Base-by-base conservation (phyloP, 2,113 vertebrate species). In the Oreochromis tanganicae region DNA sequence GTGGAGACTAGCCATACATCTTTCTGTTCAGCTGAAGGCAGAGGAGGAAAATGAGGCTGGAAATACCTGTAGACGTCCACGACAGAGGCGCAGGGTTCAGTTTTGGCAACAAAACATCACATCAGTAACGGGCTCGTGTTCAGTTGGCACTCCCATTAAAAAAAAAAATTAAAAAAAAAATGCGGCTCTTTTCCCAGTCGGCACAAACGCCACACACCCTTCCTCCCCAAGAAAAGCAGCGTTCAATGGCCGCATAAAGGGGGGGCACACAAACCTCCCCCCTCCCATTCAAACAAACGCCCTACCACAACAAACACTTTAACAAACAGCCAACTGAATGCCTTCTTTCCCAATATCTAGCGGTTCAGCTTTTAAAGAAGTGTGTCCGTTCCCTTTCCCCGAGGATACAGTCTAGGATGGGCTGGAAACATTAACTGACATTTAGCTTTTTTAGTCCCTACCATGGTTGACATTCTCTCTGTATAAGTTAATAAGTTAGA, bases 231-330 rank as follows among this genome's bases (percentile, higher is more conserved):
- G 59, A 87, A 93, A 68, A 34, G 85, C 84, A 24, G 46, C 11
- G 88, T 91, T 93, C 91, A 90, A 94, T 94, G 92, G 91, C 92
- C 91, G 91, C 92, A 92, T 17, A 66, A 56, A 73, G 68, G 68
- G 68, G 81, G 46, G 90, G 5, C 36, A 63, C 41, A 54, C 34
- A 75, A 3, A 55, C 43, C 24, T 7, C 29, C 84, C 50, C 63
- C n/a, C 43, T 78, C 41, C 50, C 71, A 80, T 61, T 78, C 16
- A 83, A 88, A 87, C 41, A 78, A 78, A 78, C 86, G 83, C 2
- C 61, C 85, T 2, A 27, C 63, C 12, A 24, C 71, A 55, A 9
- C 50, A 79, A 43, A 81, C 59, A 78, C 46, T 43, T 61, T 17
- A 10, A 12, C 21, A 27, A 29, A 59, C 32, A 66, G 17, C 3